Percentiles rank a stretch among this genome's conserved stretches.
Evolutionary conservation across 2,888 invertebrate species (phyloP).

Genomic region (Pseudococcus longispinus): DNA sequence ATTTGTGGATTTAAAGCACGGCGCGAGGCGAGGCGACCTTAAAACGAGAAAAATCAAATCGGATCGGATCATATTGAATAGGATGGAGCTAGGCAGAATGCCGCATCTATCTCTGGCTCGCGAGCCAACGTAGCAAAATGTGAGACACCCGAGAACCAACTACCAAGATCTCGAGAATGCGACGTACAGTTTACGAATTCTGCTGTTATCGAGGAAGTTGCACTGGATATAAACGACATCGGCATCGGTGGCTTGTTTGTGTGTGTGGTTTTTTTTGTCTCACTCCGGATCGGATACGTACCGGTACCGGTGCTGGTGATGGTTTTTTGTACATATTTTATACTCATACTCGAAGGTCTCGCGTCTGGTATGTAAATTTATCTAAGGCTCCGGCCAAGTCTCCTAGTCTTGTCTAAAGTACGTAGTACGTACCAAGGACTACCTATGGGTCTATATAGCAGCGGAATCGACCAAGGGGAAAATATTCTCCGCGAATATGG

Average conservation of each 20-base stretch:
- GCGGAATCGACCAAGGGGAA: background rate
- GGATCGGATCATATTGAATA: too few relatives aligned
- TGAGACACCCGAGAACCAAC: too few relatives aligned
- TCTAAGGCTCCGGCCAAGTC: background rate
- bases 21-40: background rate
- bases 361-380: conserved; percentile 41
- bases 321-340: background rate
- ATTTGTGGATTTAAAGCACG: conserved; percentile 4
- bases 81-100: too few relatives aligned
- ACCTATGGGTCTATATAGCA: too few relatives aligned
- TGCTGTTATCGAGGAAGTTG: background rate
- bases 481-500: background rate
- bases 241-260: too few relatives aligned
- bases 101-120: too few relatives aligned
- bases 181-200: background rate
- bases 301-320: background rate
- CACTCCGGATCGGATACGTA: background rate
- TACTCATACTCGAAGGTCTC: background rate
- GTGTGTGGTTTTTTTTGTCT: background rate
- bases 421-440: too few relatives aligned
- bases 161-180: too few relatives aligned
- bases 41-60: conserved; percentile 26
- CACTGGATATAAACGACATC: too few relatives aligned
- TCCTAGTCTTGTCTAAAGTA: background rate
- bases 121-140: too few relatives aligned